These are phyloP conservation scores for Alaudala cheleensis DNA, from an alignment of 2,113 vertebrate genomes.

Conservation along the genomic window DNA sequence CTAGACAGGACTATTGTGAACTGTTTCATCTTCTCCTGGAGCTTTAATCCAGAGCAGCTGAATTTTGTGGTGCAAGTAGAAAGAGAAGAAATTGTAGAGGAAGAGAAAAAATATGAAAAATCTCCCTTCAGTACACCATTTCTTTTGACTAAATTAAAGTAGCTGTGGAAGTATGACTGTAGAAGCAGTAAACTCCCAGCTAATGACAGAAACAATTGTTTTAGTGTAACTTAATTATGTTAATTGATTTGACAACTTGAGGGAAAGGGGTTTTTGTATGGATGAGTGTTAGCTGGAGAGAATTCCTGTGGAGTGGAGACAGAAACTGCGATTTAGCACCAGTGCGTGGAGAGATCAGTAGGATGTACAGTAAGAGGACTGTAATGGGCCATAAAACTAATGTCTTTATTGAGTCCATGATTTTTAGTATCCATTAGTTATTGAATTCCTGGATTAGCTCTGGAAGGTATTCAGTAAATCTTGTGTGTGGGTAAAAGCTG, in stretches of 20 bases:
- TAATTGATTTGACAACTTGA: slow-evolving; percentile 52
- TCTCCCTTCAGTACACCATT: background rate
- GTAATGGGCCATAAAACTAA: slow-evolving; percentile 63
- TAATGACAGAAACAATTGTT: slow-evolving; percentile 30
- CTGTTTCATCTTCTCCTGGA: background rate
- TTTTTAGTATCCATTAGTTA: slow-evolving; percentile 63
- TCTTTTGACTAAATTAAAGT: background rate
- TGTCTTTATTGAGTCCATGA: slow-evolving; percentile 53
- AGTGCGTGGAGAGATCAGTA: slow-evolving; percentile 24
- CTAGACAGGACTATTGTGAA: background rate
- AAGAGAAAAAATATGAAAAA: background rate
- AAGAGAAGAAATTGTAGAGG: background rate
- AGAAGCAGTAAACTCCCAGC: background rate
- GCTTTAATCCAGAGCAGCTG: background rate
- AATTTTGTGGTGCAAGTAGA: background rate
- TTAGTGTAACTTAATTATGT: slow-evolving; percentile 49
- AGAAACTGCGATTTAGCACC: slow-evolving; percentile 16
- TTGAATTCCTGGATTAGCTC: slow-evolving; percentile 27
- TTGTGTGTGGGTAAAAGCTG: background rate
- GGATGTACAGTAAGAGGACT: slow-evolving; percentile 45
- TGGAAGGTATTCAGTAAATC: slow-evolving; percentile 20
- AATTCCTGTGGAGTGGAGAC: slow-evolving; percentile 35
- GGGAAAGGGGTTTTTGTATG: background rate
- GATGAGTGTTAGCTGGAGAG: slow-evolving; percentile 45
- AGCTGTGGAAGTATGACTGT: background rate